Conservation (phyloP, 92 coral and sea anemone species). For the Metridium senile region DNA sequence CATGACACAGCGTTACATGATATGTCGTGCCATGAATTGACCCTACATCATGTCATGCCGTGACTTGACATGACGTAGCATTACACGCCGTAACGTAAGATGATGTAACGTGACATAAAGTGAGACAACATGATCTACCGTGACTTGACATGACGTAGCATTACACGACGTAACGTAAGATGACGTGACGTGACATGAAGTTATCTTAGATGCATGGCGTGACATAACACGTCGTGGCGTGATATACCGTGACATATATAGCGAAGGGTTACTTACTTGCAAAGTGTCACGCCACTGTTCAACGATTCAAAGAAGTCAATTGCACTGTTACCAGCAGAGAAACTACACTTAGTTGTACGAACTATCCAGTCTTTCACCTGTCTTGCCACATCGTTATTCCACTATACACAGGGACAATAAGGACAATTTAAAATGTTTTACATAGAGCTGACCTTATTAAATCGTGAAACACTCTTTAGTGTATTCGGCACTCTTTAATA, state of each 20-base stretch:
- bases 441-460: too few relatives aligned
- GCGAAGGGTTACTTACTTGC: conserved; percentile 52
- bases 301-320: conserved; percentile 51
- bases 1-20: neutral
- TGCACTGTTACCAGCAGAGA: conserved; percentile 50
- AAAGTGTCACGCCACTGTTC: conserved; percentile 63
- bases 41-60: too few relatives aligned
- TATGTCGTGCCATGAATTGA: neutral
- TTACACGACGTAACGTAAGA: too few relatives aligned
- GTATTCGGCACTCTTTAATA: too few relatives aligned
- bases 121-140: neutral
- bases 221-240: neutral
- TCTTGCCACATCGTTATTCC: conserved; percentile 57
- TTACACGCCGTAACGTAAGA: too few relatives aligned
- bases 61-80: too few relatives aligned
- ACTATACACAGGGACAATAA: conserved; percentile 24
- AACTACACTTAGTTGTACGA: conserved; percentile 36
- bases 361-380: conserved; percentile 67
- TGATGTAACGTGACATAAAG: too few relatives aligned
- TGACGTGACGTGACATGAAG: neutral
- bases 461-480: too few relatives aligned
- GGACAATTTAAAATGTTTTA: too few relatives aligned
- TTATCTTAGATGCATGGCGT: neutral
- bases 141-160: too few relatives aligned
- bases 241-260: neutral